Conservation (phyloP, 2,113 vertebrate genomes). For the Marcusenius ussheri region DNA sequence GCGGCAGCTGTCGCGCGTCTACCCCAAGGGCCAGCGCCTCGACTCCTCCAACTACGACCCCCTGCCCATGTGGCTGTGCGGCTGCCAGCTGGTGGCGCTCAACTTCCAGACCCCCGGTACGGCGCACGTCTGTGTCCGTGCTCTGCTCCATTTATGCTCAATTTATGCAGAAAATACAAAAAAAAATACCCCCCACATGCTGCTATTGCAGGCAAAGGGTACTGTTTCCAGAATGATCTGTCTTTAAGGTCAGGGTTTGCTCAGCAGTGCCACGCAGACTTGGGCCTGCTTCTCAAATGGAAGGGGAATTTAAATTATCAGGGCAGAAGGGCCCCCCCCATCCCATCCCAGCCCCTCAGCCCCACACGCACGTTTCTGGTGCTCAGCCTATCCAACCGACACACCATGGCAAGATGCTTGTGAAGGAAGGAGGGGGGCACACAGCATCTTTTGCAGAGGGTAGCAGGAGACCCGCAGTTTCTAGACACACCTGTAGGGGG, state of each 20-base stretch:
- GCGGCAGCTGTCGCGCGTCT: slow-evolving; percentile 68
- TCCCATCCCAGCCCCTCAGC: not conserved
- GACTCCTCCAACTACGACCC: slow-evolving; percentile 76
- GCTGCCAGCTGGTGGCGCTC: slow-evolving; percentile 68
- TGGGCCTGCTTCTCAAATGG: not conserved
- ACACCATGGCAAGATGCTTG: not conserved
- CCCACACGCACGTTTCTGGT: not conserved
- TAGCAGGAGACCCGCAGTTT: not conserved
- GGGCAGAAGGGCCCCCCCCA: not conserved
- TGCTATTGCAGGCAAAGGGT: not conserved
- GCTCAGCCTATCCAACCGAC: not conserved
- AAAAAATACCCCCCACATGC: not conserved
- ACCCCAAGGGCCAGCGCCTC: slow-evolving; percentile 68
- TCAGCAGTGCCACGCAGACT: not conserved
- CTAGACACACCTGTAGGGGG: not conserved
- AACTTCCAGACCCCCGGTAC: slow-evolving; percentile 74
- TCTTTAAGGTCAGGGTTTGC: not conserved
- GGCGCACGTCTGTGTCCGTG: not conserved
- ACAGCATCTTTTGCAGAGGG: not conserved
- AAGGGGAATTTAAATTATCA: not conserved
- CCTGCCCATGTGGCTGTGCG: slow-evolving; percentile 70
- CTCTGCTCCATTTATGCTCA: not conserved
- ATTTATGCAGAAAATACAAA: not conserved
- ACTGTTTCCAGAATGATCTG: not conserved
- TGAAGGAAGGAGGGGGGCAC: not conserved